phyloP scores from a whole-genome alignment of 2,888 invertebrate genomes.

The Myopa testacea region DNA sequence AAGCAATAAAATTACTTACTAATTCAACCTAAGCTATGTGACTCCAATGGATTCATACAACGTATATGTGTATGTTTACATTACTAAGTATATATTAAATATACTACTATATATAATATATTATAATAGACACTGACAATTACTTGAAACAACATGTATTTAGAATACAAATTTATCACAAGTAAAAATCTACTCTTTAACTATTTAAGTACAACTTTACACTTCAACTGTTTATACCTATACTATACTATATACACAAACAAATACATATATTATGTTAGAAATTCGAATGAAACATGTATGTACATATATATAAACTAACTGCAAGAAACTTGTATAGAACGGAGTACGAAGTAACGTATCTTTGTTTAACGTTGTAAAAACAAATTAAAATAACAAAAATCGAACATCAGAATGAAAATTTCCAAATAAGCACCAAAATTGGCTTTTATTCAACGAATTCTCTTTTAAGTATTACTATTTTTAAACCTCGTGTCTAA shows the following conservation, averaged over 20 bases:
- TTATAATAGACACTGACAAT: neutral
- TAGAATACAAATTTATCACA: neutral
- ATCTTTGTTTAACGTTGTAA: too few species aligned
- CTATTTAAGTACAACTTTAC: conserved; percentile 37
- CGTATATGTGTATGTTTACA: neutral
- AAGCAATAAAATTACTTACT: neutral
- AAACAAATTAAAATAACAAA: too few species aligned
- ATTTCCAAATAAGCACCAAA: too few species aligned
- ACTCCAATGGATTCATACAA: neutral
- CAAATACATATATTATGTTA: neutral
- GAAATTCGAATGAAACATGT: neutral
- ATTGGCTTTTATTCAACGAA: too few species aligned
- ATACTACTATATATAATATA: neutral
- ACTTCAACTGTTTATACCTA: conserved; percentile 21
- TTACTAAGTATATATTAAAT: neutral
- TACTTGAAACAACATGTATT: neutral
- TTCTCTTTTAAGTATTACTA: too few species aligned
- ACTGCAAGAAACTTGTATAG: too few species aligned
- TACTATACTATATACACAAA: neutral
- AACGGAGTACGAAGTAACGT: too few species aligned
- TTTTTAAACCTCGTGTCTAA: too few species aligned
- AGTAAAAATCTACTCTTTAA: neutral
- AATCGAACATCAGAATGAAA: too few species aligned
- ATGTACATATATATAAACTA: neutral
- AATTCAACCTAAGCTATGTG: neutral